Evolutionary conservation across 92 coral and sea anemone genomes (phyloP).

Genomic region (Phenganax marumi): DNA sequence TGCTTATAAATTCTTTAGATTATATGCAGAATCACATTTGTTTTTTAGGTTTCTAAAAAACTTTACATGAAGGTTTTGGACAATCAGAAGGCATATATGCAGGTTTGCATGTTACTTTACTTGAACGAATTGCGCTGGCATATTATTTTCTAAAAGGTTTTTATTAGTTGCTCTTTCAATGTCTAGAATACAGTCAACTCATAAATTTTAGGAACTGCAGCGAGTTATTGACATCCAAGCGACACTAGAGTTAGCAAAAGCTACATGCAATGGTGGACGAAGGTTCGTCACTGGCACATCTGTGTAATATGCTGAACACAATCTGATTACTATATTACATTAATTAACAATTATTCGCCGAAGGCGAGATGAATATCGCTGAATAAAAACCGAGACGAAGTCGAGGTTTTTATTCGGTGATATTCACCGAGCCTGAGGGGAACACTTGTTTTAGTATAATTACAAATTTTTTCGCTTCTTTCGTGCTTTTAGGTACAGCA

Average conservation of each 20-base stretch:
- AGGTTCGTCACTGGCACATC: conserved; percentile 51
- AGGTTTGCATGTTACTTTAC: conserved; percentile 52
- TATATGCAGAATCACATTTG: neutral
- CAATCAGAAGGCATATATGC: conserved; percentile 91
- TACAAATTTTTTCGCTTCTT: no score
- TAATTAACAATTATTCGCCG: no score
- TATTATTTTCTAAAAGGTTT: neutral
- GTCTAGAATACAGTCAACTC: no score
- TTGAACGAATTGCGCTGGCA: neutral
- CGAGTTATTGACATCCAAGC: conserved; percentile 94
- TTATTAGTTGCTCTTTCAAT: neutral
- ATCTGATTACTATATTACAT: no score
- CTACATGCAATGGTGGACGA: conserved; percentile 91
- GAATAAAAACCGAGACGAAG: no score
- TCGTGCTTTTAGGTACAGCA: no score
- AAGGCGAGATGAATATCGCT: no score
- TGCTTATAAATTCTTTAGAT: neutral
- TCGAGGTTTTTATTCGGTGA: no score
- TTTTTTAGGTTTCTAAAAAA: conserved; percentile 80
- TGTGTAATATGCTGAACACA: no score
- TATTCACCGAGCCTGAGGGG: no score
- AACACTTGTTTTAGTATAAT: no score
- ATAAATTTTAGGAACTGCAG: conserved; percentile 74
- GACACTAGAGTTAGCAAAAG: conserved; percentile 77
- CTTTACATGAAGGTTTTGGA: conserved; percentile 90